Percentiles rank a stretch among this genome's conserved stretches.
These are phyloP conservation scores for Leistus spinibarbis DNA, from an alignment of 2,888 invertebrate species.

Conservation along the genomic window DNA sequence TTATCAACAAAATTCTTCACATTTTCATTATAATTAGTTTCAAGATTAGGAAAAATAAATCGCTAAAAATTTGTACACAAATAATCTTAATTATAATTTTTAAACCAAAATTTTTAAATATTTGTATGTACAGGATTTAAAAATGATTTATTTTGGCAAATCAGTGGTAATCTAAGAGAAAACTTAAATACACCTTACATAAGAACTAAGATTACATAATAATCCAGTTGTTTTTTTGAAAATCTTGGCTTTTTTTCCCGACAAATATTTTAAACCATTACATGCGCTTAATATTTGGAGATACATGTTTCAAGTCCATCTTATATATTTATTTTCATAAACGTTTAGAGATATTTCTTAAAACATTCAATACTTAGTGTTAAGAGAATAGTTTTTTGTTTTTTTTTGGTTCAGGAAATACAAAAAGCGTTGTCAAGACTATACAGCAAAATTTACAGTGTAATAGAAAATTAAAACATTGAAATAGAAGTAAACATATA, in stretches of 20 bases:
- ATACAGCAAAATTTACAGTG: not conserved
- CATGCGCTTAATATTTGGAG: not conserved
- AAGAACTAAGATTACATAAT: too few species aligned
- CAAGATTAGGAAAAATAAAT: too few species aligned
- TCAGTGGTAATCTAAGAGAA: too few species aligned
- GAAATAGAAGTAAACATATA: not conserved
- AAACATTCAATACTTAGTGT: not conserved
- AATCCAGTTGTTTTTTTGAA: too few species aligned
- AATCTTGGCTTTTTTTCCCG: too few species aligned
- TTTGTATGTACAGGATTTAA: too few species aligned
- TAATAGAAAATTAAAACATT: not conserved
- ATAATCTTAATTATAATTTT: slow-evolving; percentile 10
- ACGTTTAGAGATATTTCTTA: not conserved
- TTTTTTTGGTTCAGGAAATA: not conserved
- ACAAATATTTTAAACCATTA: too few species aligned
- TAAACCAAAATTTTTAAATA: too few species aligned
- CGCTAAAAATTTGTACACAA: slow-evolving; percentile 23
- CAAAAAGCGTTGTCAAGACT: not conserved
- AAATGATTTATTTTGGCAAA: too few species aligned
- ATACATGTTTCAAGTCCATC: not conserved
- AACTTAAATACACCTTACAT: too few species aligned
- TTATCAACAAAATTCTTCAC: slow-evolving; percentile 5
- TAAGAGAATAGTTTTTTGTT: not conserved
- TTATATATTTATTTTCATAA: not conserved
- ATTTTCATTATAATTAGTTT: too few species aligned